These are phyloP conservation scores for Pterostichus niger DNA, from an alignment of 2,888 invertebrate genomes.

Conservation along the genomic window DNA sequence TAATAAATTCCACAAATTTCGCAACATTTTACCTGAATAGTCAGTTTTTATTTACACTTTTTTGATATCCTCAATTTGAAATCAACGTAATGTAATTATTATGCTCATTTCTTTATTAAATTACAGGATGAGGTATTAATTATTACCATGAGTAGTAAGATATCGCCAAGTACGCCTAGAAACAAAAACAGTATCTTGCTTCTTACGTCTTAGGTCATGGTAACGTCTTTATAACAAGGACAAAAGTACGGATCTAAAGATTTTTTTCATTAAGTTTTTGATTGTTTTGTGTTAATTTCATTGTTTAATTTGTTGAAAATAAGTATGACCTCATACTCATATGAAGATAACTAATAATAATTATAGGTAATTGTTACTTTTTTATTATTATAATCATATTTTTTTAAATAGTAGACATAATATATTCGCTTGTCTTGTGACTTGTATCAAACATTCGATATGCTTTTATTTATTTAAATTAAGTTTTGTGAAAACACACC, in stretches of 20 bases:
- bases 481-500: no score
- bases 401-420: no score
- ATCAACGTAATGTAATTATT: constrained; percentile 32
- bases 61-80: constrained; percentile 45
- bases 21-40: constrained; percentile 32
- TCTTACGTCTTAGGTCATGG: not conserved
- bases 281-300: constrained; percentile 41
- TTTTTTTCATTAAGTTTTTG: constrained; percentile 24
- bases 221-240: constrained; percentile 27
- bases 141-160: not conserved
- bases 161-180: constrained; percentile 21
- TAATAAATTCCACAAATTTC: constrained; percentile 33
- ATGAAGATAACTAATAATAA: not conserved
- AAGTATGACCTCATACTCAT: constrained; percentile 21
- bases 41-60: constrained; percentile 25
- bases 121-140: constrained; percentile 32
- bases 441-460: no score
- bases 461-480: no score
- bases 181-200: not conserved
- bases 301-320: constrained; percentile 41
- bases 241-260: constrained; percentile 1
- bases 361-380: not conserved
- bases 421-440: no score
- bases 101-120: constrained; percentile 18
- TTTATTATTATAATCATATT: not conserved